phyloP scores from a whole-genome alignment of 2,888 invertebrate species.

The Pristionchus maxplancki region DNA sequence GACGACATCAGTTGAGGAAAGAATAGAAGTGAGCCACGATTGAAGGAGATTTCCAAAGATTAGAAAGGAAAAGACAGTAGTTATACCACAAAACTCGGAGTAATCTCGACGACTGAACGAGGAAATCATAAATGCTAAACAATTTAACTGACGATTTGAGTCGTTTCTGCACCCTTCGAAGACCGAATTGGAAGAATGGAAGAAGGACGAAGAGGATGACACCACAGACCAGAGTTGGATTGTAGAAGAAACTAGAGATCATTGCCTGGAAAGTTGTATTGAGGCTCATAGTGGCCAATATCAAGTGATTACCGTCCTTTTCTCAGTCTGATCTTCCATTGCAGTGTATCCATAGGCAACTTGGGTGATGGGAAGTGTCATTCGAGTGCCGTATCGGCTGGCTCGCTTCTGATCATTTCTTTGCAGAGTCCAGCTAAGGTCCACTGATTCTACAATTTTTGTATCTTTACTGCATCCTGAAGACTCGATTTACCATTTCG shows the following conservation, averaged over 20 bases:
- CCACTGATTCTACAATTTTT: neutral
- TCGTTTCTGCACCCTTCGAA: neutral
- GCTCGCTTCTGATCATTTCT: neutral
- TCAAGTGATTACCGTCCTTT: neutral
- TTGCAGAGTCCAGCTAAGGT: neutral
- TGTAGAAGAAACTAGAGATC: neutral
- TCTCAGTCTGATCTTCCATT: neutral
- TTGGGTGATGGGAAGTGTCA: neutral
- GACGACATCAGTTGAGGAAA: neutral
- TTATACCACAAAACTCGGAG: neutral
- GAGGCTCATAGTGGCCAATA: no score
- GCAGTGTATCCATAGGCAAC: conserved; percentile 8
- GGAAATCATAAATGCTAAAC: neutral
- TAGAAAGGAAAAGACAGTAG: neutral
- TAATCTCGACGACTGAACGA: neutral
- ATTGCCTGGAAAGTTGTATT: neutral
- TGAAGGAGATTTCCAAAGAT: neutral
- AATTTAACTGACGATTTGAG: neutral
- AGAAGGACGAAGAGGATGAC: neutral
- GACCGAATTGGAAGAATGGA: neutral
- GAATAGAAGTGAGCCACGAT: neutral
- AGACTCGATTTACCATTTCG: neutral
- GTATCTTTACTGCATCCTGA: neutral
- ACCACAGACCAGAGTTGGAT: neutral
- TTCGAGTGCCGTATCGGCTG: neutral